These are phyloP conservation scores for Catharus ustulatus DNA, from an alignment of 2,797 vertebrate species.

Conservation along the genomic window DNA sequence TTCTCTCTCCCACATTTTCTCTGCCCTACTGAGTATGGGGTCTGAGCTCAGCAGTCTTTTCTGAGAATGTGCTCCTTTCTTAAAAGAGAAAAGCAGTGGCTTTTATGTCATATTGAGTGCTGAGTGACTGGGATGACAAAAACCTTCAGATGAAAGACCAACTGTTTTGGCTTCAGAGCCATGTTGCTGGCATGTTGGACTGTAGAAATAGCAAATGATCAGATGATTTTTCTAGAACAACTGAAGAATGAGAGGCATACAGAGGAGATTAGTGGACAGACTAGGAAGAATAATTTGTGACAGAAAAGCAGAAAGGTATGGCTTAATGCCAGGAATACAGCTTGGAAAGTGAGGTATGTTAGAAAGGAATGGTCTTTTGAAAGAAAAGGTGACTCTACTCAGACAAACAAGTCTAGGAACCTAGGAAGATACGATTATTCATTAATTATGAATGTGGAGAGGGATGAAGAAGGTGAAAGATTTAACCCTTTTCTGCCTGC, in stretches of 20 bases:
- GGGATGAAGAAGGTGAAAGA: neutral
- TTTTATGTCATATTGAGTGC: neutral
- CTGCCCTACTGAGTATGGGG: neutral
- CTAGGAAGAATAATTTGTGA: neutral
- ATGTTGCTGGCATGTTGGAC: neutral
- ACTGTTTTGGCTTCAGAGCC: neutral
- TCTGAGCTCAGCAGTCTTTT: neutral
- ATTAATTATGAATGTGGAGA: neutral
- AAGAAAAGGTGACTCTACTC: neutral
- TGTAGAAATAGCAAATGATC: neutral
- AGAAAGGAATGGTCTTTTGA: neutral
- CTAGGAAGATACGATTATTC: neutral
- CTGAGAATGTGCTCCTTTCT: neutral
- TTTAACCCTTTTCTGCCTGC: neutral
- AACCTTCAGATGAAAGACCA: neutral
- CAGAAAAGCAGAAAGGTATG: neutral
- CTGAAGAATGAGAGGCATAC: neutral
- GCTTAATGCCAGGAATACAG: neutral
- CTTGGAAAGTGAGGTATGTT: neutral
- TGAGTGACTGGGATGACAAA: neutral
- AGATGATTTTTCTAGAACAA: neutral
- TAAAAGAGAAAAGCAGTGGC: neutral
- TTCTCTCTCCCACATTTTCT: neutral
- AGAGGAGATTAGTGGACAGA: neutral
- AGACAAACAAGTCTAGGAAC: neutral